A percentile compares a stretch with the other conserved stretches of the same genome.
These are phyloP conservation scores for Nerophis lumbriciformis DNA, from an alignment of 2,113 vertebrate genomes.

Conservation along the genomic window DNA sequence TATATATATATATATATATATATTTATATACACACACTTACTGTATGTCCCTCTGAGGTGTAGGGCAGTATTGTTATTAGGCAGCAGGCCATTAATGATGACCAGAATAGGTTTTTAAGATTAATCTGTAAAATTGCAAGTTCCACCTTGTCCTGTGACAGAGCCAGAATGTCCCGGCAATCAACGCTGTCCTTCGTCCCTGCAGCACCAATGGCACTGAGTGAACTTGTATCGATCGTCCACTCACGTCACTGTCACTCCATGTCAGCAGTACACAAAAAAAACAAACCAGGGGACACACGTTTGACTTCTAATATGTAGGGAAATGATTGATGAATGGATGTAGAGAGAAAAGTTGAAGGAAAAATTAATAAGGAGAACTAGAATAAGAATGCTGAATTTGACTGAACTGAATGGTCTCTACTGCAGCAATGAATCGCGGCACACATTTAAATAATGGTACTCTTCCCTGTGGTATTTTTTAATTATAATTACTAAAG, in stretches of 20 bases:
- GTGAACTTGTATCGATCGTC: conserved; percentile 30
- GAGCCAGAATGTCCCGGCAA: conserved; percentile 36
- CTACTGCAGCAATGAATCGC: conserved; percentile 16
- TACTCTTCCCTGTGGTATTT: conserved; percentile 3
- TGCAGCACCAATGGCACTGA: conserved; percentile 7
- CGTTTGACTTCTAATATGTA: conserved; percentile 11
- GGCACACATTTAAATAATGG: conserved; percentile 14
- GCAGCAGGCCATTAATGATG: conserved; percentile 15
- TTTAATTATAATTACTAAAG: neutral
- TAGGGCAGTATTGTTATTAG: neutral
- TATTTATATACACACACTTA: too few relatives aligned
- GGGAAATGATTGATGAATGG: neutral
- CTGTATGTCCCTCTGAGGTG: too few relatives aligned
- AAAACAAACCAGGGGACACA: conserved; percentile 16
- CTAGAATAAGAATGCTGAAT: conserved; percentile 7
- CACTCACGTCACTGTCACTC: conserved; percentile 37
- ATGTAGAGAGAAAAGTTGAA: neutral
- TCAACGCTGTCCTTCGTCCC: conserved; percentile 22
- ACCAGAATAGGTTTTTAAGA: conserved; percentile 15
- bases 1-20: too few relatives aligned
- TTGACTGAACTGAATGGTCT: conserved; percentile 6
- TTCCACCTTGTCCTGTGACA: conserved; percentile 20
- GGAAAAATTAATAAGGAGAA: neutral
- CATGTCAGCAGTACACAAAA: conserved; percentile 31
- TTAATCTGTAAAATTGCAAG: conserved; percentile 34